Conservation (phyloP, 2,113 vertebrate genomes). For the Cyprinodon tularosa region DNA sequence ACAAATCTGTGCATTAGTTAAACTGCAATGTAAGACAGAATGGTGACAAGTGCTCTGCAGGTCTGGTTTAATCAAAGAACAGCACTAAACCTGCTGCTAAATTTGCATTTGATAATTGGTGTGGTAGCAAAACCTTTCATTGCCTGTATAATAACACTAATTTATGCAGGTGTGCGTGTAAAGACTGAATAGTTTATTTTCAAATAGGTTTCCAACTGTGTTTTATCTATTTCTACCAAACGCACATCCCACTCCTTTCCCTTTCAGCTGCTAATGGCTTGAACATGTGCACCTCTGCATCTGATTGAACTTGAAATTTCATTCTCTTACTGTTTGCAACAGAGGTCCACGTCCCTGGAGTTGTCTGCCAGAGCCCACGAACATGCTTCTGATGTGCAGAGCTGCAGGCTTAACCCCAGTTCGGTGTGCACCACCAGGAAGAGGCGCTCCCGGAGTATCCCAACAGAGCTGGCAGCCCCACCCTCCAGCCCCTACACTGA, state of each 20-base stretch:
- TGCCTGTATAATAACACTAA: conserved; percentile 52
- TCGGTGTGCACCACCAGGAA: conserved; percentile 38
- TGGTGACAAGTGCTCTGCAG: conserved; percentile 48
- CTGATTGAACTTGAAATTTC: conserved; percentile 42
- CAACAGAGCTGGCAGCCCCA: conserved; percentile 70
- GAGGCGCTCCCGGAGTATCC: conserved; percentile 65
- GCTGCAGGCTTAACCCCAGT: conserved; percentile 53
- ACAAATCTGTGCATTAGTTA: conserved; percentile 51
- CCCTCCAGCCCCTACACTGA: conserved; percentile 60
- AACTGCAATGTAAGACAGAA: conserved; percentile 30
- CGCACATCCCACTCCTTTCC: conserved; percentile 35
- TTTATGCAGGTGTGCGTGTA: conserved; percentile 45
- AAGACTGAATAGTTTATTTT: conserved; percentile 39
- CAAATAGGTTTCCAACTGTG: conserved; percentile 36
- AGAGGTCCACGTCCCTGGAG: conserved; percentile 76
- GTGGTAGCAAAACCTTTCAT: conserved; percentile 62
- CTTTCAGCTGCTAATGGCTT: conserved; percentile 57
- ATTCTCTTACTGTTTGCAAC: conserved; percentile 53
- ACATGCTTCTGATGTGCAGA: conserved; percentile 50
- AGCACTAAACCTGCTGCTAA: conserved; percentile 42
- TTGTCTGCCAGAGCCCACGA: conserved; percentile 55
- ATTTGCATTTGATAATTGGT: conserved; percentile 75
- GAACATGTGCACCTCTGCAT: conserved; percentile 56
- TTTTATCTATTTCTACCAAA: conserved; percentile 43
- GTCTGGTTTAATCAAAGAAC: conserved; percentile 62